Evolutionary conservation across 1,140 invertebrate species (phyloP).

Genomic region (Aleiodes sp.): DNA sequence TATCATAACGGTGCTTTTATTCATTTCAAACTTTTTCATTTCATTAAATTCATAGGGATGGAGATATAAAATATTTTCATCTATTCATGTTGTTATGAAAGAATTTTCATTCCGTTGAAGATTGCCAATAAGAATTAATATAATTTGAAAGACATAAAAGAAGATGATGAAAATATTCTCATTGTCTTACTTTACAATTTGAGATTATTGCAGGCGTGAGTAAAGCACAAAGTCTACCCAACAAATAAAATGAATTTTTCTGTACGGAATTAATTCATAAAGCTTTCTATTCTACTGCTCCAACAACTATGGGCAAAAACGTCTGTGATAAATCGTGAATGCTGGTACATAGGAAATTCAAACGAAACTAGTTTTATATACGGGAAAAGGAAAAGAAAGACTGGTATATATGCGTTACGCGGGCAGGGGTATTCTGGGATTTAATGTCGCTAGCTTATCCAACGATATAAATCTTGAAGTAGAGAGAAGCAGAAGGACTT

Average conservation of each 20-base stretch:
- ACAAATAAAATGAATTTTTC: background rate
- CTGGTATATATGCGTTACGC: background rate
- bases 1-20: no score
- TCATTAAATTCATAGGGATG: no score
- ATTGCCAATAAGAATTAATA: no score
- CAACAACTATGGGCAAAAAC: slow-evolving; percentile 1
- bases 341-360: slow-evolving; percentile 39
- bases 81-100: no score
- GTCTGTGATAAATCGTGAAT: slow-evolving; percentile 25
- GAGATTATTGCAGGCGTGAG: no score
- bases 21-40: no score
- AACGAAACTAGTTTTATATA: slow-evolving; percentile 47
- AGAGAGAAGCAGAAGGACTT: slow-evolving; percentile 10
- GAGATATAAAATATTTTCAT: no score
- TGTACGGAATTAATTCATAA: slow-evolving; percentile 32
- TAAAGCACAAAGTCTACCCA: background rate
- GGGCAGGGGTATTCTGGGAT: slow-evolving; percentile 28
- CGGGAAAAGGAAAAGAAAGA: slow-evolving; percentile 30
- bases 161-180: no score
- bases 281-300: slow-evolving; percentile 3
- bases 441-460: slow-evolving; percentile 45
- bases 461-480: slow-evolving; percentile 37
- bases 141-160: no score
- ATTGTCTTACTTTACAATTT: no score
- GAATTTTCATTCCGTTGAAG: no score